phyloP scores from a whole-genome alignment of 2,797 vertebrate species.

The Lindbergichthys nudifrons region DNA sequence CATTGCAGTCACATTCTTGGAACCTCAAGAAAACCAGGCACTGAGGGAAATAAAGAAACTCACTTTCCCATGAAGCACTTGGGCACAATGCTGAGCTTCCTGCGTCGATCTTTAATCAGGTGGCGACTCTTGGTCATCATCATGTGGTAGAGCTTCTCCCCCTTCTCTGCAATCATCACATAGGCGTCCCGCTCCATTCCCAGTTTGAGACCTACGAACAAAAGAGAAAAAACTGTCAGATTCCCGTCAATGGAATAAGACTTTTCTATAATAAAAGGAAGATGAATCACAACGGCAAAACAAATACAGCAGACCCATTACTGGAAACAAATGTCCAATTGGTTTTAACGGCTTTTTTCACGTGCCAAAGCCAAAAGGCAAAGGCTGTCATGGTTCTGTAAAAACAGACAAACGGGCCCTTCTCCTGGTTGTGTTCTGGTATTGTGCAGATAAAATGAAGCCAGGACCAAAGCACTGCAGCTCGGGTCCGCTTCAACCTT shows the following conservation, averaged over 20 bases:
- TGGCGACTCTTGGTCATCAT: slow-evolving; percentile 97
- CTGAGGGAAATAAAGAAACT: slow-evolving; percentile 77
- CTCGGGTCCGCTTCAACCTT: slow-evolving; percentile 41
- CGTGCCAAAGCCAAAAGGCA: slow-evolving; percentile 19
- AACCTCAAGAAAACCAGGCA: slow-evolving; percentile 29
- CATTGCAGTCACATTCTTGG: slow-evolving; percentile 58
- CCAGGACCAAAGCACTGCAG: slow-evolving; percentile 35
- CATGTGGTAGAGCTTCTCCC: slow-evolving; percentile 98
- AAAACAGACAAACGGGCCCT: slow-evolving; percentile 51
- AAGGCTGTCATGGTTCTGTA: slow-evolving; percentile 51
- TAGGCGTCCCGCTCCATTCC: slow-evolving; percentile 99
- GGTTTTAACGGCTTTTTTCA: slow-evolving; percentile 28
- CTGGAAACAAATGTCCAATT: slow-evolving; percentile 20
- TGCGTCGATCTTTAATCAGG: slow-evolving; percentile 95
- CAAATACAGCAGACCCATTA: slow-evolving; percentile 34
- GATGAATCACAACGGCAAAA: slow-evolving; percentile 15
- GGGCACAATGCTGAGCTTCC: slow-evolving; percentile 96
- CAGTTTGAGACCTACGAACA: slow-evolving; percentile 91
- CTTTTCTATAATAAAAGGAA: background rate
- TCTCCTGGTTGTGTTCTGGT: slow-evolving; percentile 49
- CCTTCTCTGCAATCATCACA: slow-evolving; percentile 98
- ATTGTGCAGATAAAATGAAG: slow-evolving; percentile 51
- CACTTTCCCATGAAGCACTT: slow-evolving; percentile 99
- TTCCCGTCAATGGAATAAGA: background rate
- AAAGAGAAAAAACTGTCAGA: slow-evolving; percentile 24